These are phyloP conservation scores for Urocitellus parryii DNA, from an alignment of 2,113 vertebrate species.

Conservation along the genomic window DNA sequence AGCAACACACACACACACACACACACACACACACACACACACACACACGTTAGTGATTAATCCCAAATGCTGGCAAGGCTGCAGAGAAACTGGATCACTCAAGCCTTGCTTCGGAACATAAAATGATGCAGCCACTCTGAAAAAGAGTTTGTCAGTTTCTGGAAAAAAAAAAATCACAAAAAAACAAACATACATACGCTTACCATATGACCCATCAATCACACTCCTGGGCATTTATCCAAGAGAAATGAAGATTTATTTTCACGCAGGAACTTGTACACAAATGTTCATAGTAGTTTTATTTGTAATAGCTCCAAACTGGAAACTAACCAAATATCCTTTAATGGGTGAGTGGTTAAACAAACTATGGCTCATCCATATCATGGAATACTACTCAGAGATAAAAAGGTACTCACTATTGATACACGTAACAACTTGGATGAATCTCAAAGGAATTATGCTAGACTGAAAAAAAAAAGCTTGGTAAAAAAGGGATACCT, in stretches of 20 bases:
- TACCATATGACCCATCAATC: slow-evolving; percentile 6
- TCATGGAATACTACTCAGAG: neutral
- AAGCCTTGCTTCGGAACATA: neutral
- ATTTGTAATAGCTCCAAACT: slow-evolving; percentile 59
- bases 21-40: neutral
- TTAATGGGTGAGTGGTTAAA: slow-evolving; percentile 3
- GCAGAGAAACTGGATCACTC: slow-evolving; percentile 39
- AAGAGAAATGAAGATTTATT: slow-evolving; percentile 67
- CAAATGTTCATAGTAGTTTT: slow-evolving; percentile 61
- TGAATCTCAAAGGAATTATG: slow-evolving; percentile 20
- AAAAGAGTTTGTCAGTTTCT: slow-evolving; percentile 27
- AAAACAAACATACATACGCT: neutral
- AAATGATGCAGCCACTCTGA: neutral
- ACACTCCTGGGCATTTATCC: slow-evolving; percentile 37
- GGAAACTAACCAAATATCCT: slow-evolving; percentile 52
- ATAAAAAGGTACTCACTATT: slow-evolving; percentile 2
- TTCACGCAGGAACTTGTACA: slow-evolving; percentile 62
- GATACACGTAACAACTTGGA: neutral
- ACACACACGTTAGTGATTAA: slow-evolving; percentile 24
- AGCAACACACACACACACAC: neutral
- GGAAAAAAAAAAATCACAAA: neutral
- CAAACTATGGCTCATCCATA: slow-evolving; percentile 5
- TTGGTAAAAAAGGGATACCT: neutral
- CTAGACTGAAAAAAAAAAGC: neutral
- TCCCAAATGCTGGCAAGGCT: slow-evolving; percentile 38